Conservation (phyloP, 2,113 vertebrate genomes). For the Epinephelus fuscoguttatus region DNA sequence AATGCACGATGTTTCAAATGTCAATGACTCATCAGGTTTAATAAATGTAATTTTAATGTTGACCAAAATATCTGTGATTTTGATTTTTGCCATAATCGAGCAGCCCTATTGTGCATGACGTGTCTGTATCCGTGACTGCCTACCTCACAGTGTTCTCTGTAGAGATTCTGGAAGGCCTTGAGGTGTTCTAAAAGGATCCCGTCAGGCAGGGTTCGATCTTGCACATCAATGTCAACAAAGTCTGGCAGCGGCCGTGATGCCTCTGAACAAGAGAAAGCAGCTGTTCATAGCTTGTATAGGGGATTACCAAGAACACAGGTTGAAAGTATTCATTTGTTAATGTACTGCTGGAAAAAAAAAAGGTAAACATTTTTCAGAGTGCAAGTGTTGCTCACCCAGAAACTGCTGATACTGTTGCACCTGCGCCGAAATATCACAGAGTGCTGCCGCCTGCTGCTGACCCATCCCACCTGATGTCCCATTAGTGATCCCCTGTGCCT, state of each 20-base stretch:
- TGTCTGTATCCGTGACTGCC: background rate
- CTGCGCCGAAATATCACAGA: slow-evolving; percentile 92
- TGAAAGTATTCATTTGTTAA: background rate
- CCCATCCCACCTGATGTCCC: slow-evolving; percentile 85
- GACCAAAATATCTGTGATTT: too few relatives aligned
- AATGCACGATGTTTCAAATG: too few relatives aligned
- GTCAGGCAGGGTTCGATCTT: slow-evolving; percentile 86
- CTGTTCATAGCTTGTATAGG: background rate
- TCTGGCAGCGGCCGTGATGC: slow-evolving; percentile 88
- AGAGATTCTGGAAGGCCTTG: slow-evolving; percentile 90
- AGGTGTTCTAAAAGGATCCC: slow-evolving; percentile 87
- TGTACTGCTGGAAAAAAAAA: background rate
- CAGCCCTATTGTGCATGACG: too few relatives aligned
- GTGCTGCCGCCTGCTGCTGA: slow-evolving; percentile 84
- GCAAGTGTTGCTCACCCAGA: slow-evolving; percentile 84
- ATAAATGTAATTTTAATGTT: too few relatives aligned
- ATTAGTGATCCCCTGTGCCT: slow-evolving; percentile 90
- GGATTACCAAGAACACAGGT: background rate
- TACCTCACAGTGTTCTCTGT: slow-evolving; percentile 95
- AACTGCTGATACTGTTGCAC: slow-evolving; percentile 96
- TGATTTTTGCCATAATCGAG: too few relatives aligned
- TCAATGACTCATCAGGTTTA: too few relatives aligned
- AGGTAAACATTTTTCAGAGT: background rate
- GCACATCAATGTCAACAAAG: slow-evolving; percentile 88
- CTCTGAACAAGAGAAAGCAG: slow-evolving; percentile 78